Conservation (phyloP, 2,113 vertebrate species). For the Gnathonemus longibarbis region DNA sequence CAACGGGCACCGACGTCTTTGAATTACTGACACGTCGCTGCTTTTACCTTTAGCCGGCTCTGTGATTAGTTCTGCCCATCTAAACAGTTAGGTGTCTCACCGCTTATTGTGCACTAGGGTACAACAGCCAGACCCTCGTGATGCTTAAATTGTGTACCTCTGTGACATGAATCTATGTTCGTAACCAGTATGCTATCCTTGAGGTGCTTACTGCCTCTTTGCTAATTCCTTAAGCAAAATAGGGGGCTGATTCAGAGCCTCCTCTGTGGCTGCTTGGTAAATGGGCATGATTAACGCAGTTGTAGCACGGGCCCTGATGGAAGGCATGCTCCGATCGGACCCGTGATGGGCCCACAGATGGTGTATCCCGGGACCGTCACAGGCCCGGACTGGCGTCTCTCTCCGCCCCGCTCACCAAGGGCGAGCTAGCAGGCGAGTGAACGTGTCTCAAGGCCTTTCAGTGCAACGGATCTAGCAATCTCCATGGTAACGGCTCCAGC, state of each 20-base stretch:
- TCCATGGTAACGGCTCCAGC: not conserved
- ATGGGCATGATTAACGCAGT: not conserved
- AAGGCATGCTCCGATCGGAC: not conserved
- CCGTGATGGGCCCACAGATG: not conserved
- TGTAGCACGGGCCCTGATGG: not conserved
- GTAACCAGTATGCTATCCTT: not conserved
- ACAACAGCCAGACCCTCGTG: not conserved
- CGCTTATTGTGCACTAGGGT: not conserved
- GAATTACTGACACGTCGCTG: not conserved
- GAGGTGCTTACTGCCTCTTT: not conserved
- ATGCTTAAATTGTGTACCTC: not conserved
- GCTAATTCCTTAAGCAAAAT: not conserved
- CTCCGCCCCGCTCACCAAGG: not conserved
- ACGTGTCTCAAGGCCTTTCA: not conserved
- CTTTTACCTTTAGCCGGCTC: not conserved
- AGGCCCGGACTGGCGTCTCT: not conserved
- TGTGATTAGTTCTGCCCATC: not conserved
- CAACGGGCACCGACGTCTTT: not conserved
- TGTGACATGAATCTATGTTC: not conserved
- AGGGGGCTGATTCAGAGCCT: not conserved
- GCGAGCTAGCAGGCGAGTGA: not conserved
- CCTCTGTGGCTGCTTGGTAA: not conserved
- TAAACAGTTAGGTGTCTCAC: not conserved
- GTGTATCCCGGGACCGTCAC: not conserved
- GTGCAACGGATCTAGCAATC: not conserved